phyloP scores from a whole-genome alignment of 2,113 vertebrate species.

The Trochalopteron elliotii region DNA sequence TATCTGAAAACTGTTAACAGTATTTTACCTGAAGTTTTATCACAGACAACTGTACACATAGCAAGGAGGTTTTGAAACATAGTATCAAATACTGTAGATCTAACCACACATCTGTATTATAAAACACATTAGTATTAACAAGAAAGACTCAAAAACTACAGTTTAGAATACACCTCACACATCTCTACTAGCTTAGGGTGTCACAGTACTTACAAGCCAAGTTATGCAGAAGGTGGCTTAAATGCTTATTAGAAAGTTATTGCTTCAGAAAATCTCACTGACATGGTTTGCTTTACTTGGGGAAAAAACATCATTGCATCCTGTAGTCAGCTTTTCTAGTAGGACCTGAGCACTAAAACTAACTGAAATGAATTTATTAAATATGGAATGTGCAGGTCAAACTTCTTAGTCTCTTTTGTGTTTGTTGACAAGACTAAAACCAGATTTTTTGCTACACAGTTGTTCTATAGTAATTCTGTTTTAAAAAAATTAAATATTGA shows the following conservation, averaged over 20 bases:
- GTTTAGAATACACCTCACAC: not conserved
- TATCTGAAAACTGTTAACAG: constrained; percentile 27
- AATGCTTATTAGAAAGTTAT: not conserved
- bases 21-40: not conserved
- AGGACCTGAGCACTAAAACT: not conserved
- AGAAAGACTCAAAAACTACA: not conserved
- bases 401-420: not conserved
- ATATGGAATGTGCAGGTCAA: not conserved
- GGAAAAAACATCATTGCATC: not conserved
- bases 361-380: not conserved
- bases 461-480: not conserved
- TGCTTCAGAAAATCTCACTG: not conserved
- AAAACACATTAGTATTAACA: not conserved
- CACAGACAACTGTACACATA: not conserved
- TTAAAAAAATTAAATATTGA: not conserved
- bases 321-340: not conserved
- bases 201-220: not conserved
- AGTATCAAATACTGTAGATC: not conserved
- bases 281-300: not conserved
- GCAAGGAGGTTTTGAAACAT: not conserved
- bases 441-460: not conserved
- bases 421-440: not conserved
- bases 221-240: not conserved
- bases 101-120: not conserved
- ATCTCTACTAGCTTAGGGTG: not conserved